Conservation (phyloP, 2,113 vertebrate species). For the Austrofundulus limnaeus region DNA sequence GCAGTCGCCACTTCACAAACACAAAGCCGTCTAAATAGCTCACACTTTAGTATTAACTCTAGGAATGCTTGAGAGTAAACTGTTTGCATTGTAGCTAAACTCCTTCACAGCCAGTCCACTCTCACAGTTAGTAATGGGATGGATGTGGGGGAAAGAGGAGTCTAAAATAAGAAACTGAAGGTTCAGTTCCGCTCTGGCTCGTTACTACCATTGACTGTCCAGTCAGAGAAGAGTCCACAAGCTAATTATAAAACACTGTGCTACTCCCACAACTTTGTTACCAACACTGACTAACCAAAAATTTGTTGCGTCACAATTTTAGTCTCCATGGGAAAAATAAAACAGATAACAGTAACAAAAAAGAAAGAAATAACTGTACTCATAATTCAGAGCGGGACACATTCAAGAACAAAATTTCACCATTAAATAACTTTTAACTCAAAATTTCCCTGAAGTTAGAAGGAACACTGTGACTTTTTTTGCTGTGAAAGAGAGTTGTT, state of each 20-base stretch:
- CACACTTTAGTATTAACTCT: conserved; percentile 44
- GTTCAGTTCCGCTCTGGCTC: conserved; percentile 50
- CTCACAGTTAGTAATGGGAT: conserved; percentile 6
- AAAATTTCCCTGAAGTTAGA: no score
- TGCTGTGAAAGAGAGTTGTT: no score
- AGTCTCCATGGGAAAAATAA: not conserved
- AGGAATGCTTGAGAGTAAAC: conserved; percentile 53
- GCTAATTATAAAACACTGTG: conserved; percentile 63
- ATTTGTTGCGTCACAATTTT: conserved; percentile 21
- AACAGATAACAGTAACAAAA: no score
- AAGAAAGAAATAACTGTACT: no score
- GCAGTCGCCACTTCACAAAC: conserved; percentile 49
- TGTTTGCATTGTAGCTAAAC: conserved; percentile 30
- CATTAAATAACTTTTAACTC: not conserved
- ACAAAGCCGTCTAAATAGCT: conserved; percentile 42
- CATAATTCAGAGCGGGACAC: no score
- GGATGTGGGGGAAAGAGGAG: not conserved
- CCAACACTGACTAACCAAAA: conserved; percentile 29
- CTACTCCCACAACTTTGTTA: conserved; percentile 34
- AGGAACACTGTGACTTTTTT: no score
- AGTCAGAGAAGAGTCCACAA: conserved; percentile 26
- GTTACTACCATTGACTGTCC: conserved; percentile 54
- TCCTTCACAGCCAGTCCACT: conserved; percentile 35
- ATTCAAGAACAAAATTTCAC: not conserved
- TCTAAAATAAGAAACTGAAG: conserved; percentile 68